Evolutionary conservation across 2,888 invertebrate species (phyloP).

Genomic region (Polydrusus cervinus): DNA sequence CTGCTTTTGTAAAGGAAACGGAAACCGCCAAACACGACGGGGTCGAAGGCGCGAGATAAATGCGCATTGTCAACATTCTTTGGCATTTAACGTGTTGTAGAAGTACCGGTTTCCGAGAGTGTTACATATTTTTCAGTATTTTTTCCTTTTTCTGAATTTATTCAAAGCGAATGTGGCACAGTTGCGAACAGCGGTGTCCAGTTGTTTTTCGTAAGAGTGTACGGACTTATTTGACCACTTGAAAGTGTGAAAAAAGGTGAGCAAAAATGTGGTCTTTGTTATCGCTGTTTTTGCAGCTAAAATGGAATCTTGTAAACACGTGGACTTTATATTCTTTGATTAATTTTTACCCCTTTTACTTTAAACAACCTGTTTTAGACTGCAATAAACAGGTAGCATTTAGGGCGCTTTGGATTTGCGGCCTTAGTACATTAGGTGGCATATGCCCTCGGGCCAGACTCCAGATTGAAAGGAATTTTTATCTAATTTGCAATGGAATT

Average conservation of each 20-base stretch:
- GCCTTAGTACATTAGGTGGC: constrained; percentile 1
- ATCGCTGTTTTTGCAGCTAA: constrained; percentile 56
- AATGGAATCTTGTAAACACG: constrained; percentile 62
- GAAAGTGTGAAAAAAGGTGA: constrained; percentile 60
- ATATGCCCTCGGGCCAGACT: constrained; percentile 26
- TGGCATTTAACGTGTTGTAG: constrained; percentile 63
- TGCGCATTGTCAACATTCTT: constrained; percentile 56
- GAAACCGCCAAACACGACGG: constrained; percentile 32
- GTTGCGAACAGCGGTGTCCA: constrained; percentile 58
- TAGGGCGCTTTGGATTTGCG: neutral
- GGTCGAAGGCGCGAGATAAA: constrained; percentile 44
- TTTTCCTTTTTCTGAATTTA: constrained; percentile 61
- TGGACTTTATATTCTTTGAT: constrained; percentile 57
- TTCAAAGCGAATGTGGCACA: constrained; percentile 67
- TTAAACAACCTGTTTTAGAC: constrained; percentile 4
- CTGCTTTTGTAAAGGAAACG: constrained; percentile 33
- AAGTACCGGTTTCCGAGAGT: constrained; percentile 64
- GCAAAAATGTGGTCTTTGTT: constrained; percentile 60
- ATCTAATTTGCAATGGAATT: constrained; percentile 28
- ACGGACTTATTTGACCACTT: constrained; percentile 61
- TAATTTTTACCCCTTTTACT: neutral
- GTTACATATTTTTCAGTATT: constrained; percentile 60
- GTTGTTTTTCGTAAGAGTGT: constrained; percentile 58
- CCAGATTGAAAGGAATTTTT: constrained; percentile 32
- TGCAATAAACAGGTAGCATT: neutral